These are phyloP conservation scores for Heterochromis multidens DNA, from an alignment of 2,113 vertebrate genomes.

Conservation along the genomic window DNA sequence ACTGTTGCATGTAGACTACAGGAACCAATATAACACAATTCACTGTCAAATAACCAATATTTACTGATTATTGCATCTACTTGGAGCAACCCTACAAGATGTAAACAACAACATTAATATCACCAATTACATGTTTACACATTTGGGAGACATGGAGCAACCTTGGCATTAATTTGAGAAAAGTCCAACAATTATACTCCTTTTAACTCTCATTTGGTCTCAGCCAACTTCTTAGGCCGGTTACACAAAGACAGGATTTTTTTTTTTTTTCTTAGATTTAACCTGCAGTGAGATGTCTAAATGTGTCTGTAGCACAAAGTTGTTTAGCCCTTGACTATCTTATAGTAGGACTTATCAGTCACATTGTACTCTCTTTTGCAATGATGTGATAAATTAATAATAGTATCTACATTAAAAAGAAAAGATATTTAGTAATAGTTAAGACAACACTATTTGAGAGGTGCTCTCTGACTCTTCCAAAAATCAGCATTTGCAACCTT, in stretches of 20 bases:
- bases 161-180: neutral
- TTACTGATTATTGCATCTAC: neutral
- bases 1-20: neutral
- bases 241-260: neutral
- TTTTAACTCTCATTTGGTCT: neutral
- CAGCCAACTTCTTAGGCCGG: neutral
- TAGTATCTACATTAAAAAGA: too few relatives aligned
- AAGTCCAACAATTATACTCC: neutral
- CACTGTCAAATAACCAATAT: neutral
- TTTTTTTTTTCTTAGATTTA: neutral
- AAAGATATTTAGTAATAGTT: too few relatives aligned
- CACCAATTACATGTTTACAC: neutral
- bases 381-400: fast-evolving
- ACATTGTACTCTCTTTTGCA: neutral
- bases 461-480: too few relatives aligned
- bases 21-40: neutral
- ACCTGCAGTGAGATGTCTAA: neutral
- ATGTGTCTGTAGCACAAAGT: neutral
- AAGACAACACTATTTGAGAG: too few relatives aligned
- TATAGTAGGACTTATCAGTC: neutral
- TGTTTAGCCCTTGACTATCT: neutral
- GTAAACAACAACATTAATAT: neutral
- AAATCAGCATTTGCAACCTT: too few relatives aligned
- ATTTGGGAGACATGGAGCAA: neutral
- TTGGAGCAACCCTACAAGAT: neutral